Conservation (phyloP, 2,797 vertebrate genomes). For the Silurus aristotelis region DNA sequence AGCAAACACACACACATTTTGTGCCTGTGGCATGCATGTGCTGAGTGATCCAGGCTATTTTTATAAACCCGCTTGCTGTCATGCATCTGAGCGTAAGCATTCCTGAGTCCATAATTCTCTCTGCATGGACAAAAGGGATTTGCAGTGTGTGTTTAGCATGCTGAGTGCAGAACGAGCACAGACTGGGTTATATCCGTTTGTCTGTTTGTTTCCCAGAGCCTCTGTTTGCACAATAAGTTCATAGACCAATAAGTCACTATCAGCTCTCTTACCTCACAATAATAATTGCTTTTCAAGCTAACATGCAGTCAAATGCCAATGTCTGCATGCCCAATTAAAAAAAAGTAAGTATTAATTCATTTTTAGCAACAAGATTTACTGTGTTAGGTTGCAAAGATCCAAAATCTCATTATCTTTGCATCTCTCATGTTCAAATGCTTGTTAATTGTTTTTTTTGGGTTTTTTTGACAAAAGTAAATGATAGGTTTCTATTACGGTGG, state of each 20-base stretch:
- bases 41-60: conserved; percentile 5
- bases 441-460: background rate
- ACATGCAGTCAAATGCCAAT: background rate
- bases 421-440: background rate
- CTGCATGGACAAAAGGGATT: conserved; percentile 52
- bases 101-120: conserved; percentile 51
- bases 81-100: conserved; percentile 47
- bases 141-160: conserved; percentile 53
- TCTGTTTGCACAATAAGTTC: conserved; percentile 32
- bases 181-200: conserved; percentile 22
- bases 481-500: background rate
- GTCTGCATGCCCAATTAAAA: background rate
- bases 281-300: background rate
- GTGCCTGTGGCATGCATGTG: conserved; percentile 9
- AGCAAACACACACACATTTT: background rate
- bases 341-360: too few relatives aligned
- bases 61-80: conserved; percentile 36
- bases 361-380: background rate
- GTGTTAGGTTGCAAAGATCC: background rate
- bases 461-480: background rate
- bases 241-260: conserved; percentile 2
- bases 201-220: conserved; percentile 10
- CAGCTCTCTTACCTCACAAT: background rate
- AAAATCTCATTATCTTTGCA: background rate
- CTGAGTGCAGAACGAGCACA: conserved; percentile 34